Percentiles rank a stretch among this genome's conserved stretches.
Evolutionary conservation across 2,797 vertebrate genomes (phyloP).

Genomic region (Triplophysa bombifrons): DNA sequence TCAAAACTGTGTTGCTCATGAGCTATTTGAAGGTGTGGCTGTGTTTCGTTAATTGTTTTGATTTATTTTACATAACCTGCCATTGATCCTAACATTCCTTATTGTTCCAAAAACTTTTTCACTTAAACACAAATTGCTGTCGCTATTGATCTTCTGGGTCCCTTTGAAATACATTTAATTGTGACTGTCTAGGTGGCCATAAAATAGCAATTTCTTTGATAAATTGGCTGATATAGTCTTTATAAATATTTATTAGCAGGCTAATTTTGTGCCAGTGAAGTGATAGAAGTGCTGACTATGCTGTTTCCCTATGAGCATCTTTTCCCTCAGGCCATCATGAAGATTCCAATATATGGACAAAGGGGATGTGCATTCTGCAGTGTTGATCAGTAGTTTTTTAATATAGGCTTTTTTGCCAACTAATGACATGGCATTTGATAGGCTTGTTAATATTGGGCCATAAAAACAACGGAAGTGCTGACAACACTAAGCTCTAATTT

Average conservation of each 20-base stretch:
- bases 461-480: conserved; percentile 48
- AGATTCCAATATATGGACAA: conserved; percentile 43
- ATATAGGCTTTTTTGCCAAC: conserved; percentile 41
- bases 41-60: conserved; percentile 56
- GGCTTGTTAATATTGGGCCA: conserved; percentile 35
- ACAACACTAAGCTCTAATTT: not conserved
- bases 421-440: conserved; percentile 28
- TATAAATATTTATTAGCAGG: conserved; percentile 70
- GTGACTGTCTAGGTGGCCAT: conserved; percentile 53
- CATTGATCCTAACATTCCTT: conserved; percentile 58
- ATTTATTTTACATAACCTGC: conserved; percentile 55
- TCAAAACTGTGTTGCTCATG: too few species aligned
- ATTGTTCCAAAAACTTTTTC: conserved; percentile 52
- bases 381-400: conserved; percentile 52
- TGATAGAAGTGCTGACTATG: conserved; percentile 62
- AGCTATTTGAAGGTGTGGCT: conserved; percentile 13
- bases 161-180: conserved; percentile 62
- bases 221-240: conserved; percentile 61
- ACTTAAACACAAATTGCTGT: conserved; percentile 53
- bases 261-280: conserved; percentile 63
- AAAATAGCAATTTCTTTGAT: conserved; percentile 63
- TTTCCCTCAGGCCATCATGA: conserved; percentile 26
- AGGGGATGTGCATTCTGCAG: conserved; percentile 29
- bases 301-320: conserved; percentile 34
- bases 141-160: conserved; percentile 60